Conservation (phyloP, 2,113 vertebrate genomes). For the Sinocyclocheilus grahami region DNA sequence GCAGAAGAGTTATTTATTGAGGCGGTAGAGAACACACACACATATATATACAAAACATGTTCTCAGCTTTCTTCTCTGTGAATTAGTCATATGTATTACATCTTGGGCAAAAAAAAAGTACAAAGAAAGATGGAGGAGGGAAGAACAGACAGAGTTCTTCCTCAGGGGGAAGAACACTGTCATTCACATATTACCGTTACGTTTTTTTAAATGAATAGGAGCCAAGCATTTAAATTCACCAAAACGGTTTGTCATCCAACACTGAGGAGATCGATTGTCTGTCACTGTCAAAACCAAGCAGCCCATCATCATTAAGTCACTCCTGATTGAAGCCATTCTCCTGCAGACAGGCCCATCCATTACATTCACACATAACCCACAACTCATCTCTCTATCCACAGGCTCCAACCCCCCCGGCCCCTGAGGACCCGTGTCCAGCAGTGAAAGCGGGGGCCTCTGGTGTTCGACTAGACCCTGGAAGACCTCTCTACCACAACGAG, state of each 20-base stretch:
- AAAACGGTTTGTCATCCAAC: constrained; percentile 33
- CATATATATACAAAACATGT: background rate
- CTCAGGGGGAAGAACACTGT: constrained; percentile 15
- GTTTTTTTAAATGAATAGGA: background rate
- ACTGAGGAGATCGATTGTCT: constrained; percentile 30
- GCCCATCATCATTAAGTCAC: constrained; percentile 50
- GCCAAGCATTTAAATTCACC: constrained; percentile 8
- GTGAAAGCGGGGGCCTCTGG: constrained; percentile 40
- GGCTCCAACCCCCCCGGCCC: constrained; percentile 46
- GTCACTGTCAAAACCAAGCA: constrained; percentile 48
- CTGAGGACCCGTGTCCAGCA: constrained; percentile 31
- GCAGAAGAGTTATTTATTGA: constrained; percentile 51
- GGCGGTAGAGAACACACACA: constrained; percentile 78
- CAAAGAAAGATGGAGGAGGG: constrained; percentile 6
- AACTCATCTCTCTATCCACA: constrained; percentile 47
- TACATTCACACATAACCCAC: constrained; percentile 57
- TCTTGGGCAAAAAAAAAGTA: constrained; percentile 72
- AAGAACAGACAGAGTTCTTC: constrained; percentile 13
- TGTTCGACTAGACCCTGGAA: constrained; percentile 51
- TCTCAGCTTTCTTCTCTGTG: background rate
- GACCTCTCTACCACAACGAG: constrained; percentile 22
- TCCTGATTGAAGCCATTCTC: constrained; percentile 57
- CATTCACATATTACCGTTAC: background rate
- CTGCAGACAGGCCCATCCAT: constrained; percentile 55
- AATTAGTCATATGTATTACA: constrained; percentile 50